Evolutionary conservation across 2,888 invertebrate genomes (phyloP), one percentile per base, ranked within the genome.

Genomic region (Xestoiulus laeticollis): DNA sequence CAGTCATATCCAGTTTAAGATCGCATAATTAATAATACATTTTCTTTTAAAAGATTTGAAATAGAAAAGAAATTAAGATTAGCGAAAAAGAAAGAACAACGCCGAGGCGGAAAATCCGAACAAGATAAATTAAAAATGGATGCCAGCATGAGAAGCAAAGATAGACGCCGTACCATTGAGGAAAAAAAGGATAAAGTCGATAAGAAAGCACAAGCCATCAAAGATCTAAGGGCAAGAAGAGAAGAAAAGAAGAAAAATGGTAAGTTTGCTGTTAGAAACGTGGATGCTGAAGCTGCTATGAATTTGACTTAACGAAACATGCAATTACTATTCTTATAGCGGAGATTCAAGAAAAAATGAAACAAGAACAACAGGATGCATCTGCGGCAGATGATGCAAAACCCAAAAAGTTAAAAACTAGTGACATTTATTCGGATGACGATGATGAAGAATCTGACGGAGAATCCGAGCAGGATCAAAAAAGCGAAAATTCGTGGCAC

Each of bases 171-270:
- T 90, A 97, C 96, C 90, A 96, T 98, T 16, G 98, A 97, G 92
- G 96, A 96, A 90, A 96, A 96, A 90, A 94, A 95, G 90, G 95
- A 95, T 6, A 94, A 96, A 91, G 92, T 93, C 10, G 97, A 97
- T 91, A 96, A 97, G 88, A 94, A 98, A 87, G 96, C 96, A 88
- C 97, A 96, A 91, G 99, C 99, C 0, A 98, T 99, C 96, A 97
- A 97, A 68, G 94, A 96, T 89, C 92, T 99, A 1, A 95, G 97
- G 90, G 98, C 98, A 0, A 95, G 96, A 90, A 92, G 99, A 0
- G 98, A 98, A 92, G 98, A 98, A 87, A 96, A 96, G 90, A 95
- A 95, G 87, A 96, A 96, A 91, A 93, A 95, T 91, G 94, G 94
- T 91, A 94, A 90, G 93, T 93, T 92, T 92, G 93, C 19, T 5